These are phyloP conservation scores for Cirrhinus mrigala DNA, from an alignment of 2,797 vertebrate species.

Conservation along the genomic window DNA sequence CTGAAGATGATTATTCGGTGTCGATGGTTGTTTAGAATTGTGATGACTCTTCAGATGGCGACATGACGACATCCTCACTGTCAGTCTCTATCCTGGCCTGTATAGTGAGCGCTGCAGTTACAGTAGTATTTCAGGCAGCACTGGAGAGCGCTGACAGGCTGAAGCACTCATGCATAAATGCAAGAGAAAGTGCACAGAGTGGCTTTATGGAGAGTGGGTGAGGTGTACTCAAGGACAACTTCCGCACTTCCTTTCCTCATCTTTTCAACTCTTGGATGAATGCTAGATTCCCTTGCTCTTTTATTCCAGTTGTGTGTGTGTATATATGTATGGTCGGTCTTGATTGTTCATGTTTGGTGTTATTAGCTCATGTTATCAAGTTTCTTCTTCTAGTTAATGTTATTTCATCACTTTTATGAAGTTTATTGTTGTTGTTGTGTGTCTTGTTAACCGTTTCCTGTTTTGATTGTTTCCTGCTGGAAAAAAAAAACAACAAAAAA, in stretches of 20 bases:
- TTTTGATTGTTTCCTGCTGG: too few species aligned
- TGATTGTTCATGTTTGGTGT: neutral
- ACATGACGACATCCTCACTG: neutral
- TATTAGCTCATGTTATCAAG: neutral
- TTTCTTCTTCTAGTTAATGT: neutral
- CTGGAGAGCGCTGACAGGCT: slow-evolving; percentile 69
- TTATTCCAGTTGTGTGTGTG: neutral
- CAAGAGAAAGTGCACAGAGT: slow-evolving; percentile 56
- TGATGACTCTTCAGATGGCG: neutral
- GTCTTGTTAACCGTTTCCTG: too few species aligned
- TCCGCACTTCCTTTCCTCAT: slow-evolving; percentile 11
- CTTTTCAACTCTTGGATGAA: neutral
- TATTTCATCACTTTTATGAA: too few species aligned
- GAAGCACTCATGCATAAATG: slow-evolving; percentile 80
- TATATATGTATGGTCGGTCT: neutral
- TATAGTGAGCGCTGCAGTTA: slow-evolving; percentile 63
- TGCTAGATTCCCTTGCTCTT: slow-evolving; percentile 36
- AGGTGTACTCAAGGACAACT: slow-evolving; percentile 58
- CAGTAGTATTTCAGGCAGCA: slow-evolving; percentile 70
- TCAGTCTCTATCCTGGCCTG: slow-evolving; percentile 48
- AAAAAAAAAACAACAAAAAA: too few species aligned
- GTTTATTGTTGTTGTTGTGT: neutral
- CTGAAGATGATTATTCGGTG: neutral
- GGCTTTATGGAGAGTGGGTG: slow-evolving; percentile 54
- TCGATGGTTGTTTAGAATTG: neutral